phyloP scores from a whole-genome alignment of 2,113 vertebrate species.

The Rhinolophus ferrumequinum region DNA sequence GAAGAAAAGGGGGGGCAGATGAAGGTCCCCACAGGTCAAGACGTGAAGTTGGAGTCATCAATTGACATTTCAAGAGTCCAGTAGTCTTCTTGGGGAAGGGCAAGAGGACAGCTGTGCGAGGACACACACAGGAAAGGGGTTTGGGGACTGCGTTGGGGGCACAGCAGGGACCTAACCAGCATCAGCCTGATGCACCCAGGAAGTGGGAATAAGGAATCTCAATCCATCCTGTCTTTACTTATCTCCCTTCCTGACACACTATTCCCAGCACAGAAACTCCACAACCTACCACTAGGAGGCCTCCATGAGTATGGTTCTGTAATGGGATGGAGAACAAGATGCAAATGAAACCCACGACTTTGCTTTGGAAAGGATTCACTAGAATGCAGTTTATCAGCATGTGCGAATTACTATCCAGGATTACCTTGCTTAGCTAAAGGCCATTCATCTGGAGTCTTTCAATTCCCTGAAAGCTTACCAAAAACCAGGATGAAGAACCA shows the following conservation, averaged over 20 bases:
- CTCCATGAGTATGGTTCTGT: background rate
- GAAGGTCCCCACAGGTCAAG: background rate
- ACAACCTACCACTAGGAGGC: background rate
- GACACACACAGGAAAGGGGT: background rate
- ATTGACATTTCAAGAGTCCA: background rate
- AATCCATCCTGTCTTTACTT: background rate
- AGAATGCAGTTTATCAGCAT: background rate
- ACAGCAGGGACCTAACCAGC: background rate
- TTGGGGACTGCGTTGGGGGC: background rate
- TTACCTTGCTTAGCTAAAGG: background rate
- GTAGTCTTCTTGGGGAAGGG: background rate
- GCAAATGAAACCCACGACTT: slow-evolving; percentile 12
- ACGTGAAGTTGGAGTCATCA: background rate
- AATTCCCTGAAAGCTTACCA: background rate
- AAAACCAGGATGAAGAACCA: background rate
- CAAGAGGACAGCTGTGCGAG: background rate
- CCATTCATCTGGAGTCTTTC: background rate
- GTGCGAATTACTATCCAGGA: background rate
- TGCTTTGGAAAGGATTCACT: background rate
- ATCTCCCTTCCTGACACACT: background rate
- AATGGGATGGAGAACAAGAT: background rate
- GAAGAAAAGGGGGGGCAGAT: background rate
- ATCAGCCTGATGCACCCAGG: background rate
- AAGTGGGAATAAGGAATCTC: background rate
- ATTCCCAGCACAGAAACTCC: background rate